phyloP scores from a whole-genome alignment of 1,140 invertebrate species.

The Cydia amplana region DNA sequence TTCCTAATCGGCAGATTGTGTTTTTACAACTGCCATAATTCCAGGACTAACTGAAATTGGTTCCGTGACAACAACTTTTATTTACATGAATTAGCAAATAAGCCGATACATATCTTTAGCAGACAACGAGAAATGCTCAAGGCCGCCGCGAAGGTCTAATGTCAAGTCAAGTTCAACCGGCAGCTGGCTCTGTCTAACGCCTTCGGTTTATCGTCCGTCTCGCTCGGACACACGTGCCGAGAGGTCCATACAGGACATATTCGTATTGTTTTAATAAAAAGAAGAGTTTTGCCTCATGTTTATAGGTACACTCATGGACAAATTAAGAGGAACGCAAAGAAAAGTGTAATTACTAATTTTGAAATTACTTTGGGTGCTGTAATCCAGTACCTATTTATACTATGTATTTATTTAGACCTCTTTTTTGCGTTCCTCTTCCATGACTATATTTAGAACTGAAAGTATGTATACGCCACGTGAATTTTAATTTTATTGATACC shows the following conservation, averaged over 20 bases:
- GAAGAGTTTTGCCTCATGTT: neutral
- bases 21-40: neutral
- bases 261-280: neutral
- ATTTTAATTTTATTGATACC: neutral
- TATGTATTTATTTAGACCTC: too few species aligned
- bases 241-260: conserved; percentile 1
- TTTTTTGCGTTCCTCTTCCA: too few species aligned
- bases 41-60: neutral
- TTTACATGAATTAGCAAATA: neutral
- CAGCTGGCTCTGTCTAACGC: neutral
- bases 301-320: too few species aligned
- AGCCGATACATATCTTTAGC: neutral
- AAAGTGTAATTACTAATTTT: too few species aligned
- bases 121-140: conserved; percentile 11
- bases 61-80: neutral
- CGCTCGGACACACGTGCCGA: neutral
- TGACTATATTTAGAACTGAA: neutral
- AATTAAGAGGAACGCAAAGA: too few species aligned
- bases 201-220: neutral
- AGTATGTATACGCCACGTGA: neutral
- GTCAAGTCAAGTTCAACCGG: conserved; percentile 13
- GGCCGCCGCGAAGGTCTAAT: conserved; percentile 11
- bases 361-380: too few species aligned
- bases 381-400: too few species aligned
- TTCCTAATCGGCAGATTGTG: too few species aligned